Evolutionary conservation across 2,888 invertebrate genomes (phyloP).

Genomic region (Dione vanillae): DNA sequence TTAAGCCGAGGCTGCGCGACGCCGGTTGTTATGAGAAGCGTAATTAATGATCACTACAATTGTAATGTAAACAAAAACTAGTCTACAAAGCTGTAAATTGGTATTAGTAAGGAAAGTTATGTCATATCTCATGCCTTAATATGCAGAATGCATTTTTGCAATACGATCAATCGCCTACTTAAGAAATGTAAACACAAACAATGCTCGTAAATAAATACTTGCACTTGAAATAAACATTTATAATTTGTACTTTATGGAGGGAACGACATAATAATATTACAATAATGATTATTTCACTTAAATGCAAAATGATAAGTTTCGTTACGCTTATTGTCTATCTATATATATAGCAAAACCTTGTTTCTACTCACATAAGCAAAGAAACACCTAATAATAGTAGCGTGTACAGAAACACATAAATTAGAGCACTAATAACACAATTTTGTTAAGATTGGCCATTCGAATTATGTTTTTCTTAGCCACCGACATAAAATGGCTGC

Average conservation of each 20-base stretch:
- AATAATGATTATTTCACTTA: constrained; percentile 52
- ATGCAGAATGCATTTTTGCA: constrained; percentile 64
- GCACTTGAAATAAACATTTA: constrained; percentile 63
- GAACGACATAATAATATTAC: constrained; percentile 68
- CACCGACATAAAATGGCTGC: constrained; percentile 85
- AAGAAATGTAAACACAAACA: constrained; percentile 66
- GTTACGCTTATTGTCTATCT: constrained; percentile 65
- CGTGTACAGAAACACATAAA: constrained; percentile 82
- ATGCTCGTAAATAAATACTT: constrained; percentile 56
- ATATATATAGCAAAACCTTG: constrained; percentile 72
- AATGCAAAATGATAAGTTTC: constrained; percentile 63
- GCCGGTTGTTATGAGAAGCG: constrained; percentile 77
- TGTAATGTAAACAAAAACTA: constrained; percentile 74
- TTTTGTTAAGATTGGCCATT: constrained; percentile 84
- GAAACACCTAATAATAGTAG: constrained; percentile 78
- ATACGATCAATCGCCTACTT: constrained; percentile 57
- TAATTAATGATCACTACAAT: constrained; percentile 71
- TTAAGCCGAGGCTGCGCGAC: constrained; percentile 77
- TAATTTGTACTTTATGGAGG: constrained; percentile 63
- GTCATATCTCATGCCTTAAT: constrained; percentile 76
- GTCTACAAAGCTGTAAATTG: constrained; percentile 62
- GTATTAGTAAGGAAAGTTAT: constrained; percentile 76
- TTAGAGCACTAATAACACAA: constrained; percentile 84
- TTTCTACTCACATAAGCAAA: constrained; percentile 81
- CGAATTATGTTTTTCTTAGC: constrained; percentile 85